Percentiles rank a stretch among this genome's conserved stretches.
phyloP scores from a whole-genome alignment of 2,797 vertebrate genomes.

The Gymnoscopelus microlampas region DNA sequence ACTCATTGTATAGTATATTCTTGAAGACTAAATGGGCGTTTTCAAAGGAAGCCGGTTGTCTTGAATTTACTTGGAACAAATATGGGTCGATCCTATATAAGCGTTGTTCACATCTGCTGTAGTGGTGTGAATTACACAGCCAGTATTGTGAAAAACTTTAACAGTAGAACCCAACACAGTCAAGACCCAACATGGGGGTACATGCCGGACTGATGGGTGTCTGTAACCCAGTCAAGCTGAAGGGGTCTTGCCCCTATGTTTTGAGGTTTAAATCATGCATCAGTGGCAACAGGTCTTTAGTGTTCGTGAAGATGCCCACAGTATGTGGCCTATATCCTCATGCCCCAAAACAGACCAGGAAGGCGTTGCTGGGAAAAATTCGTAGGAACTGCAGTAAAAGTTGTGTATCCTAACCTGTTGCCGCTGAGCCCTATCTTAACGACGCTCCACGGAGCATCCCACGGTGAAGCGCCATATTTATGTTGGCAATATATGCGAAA shows the following conservation, averaged over 20 bases:
- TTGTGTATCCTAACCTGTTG: constrained; percentile 93
- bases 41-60: neutral
- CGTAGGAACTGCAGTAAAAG: constrained; percentile 92
- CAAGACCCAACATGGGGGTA: neutral
- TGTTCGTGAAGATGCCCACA: constrained; percentile 52
- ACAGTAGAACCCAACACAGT: constrained; percentile 29
- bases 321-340: constrained; percentile 44
- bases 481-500: constrained; percentile 98
- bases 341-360: constrained; percentile 78
- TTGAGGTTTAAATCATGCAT: constrained; percentile 46
- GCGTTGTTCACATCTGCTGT: constrained; percentile 36
- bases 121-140: constrained; percentile 45
- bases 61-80: constrained; percentile 3
- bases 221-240: neutral
- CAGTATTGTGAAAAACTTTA: constrained; percentile 37
- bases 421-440: constrained; percentile 87
- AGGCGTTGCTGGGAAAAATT: constrained; percentile 90
- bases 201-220: neutral
- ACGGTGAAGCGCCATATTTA: constrained; percentile 93
- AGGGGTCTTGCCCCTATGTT: constrained; percentile 11
- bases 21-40: constrained; percentile 13
- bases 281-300: constrained; percentile 43
- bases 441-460: constrained; percentile 89
- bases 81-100: neutral
- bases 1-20: constrained; percentile 1